Evolutionary conservation across 37 sponge, comb jelly and placozoan genomes (phyloP).

Genomic region (Cladorhizidae sp.): DNA sequence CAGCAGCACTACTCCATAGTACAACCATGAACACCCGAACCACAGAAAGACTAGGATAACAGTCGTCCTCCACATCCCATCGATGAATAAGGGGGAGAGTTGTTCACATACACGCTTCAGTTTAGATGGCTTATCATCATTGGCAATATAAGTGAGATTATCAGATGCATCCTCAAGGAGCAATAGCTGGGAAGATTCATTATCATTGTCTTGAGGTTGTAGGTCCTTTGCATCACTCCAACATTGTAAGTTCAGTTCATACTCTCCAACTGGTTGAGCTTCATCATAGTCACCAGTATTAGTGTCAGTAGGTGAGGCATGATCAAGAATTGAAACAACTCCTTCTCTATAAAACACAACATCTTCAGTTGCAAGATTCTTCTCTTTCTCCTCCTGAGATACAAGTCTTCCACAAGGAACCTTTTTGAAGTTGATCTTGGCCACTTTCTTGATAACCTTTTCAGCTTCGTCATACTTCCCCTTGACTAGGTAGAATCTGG

Average conservation of each 20-base stretch:
- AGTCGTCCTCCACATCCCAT: constrained; percentile 70
- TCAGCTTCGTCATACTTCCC: constrained; percentile 57
- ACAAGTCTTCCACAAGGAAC: constrained; percentile 44
- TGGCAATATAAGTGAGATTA: too few species aligned
- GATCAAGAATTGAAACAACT: background rate
- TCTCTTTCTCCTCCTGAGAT: constrained; percentile 60
- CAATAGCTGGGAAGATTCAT: background rate
- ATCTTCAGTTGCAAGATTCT: background rate
- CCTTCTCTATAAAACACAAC: constrained; percentile 33
- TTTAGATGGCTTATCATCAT: background rate
- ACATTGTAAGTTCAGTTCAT: background rate
- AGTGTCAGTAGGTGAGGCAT: background rate
- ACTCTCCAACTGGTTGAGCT: background rate
- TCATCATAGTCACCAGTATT: background rate
- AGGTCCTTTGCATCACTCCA: background rate
- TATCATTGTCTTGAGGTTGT: background rate
- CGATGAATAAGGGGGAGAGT: constrained; percentile 25
- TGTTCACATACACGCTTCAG: background rate
- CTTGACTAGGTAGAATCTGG: constrained; percentile 65
- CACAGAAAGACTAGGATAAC: constrained; percentile 47
- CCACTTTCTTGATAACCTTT: constrained; percentile 50
- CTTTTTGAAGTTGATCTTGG: constrained; percentile 55
- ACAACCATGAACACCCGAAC: constrained; percentile 54
- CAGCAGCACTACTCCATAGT: constrained; percentile 71
- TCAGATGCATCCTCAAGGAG: background rate